Conservation (phyloP, 2,113 vertebrate species). For the Cottus gobio region DNA sequence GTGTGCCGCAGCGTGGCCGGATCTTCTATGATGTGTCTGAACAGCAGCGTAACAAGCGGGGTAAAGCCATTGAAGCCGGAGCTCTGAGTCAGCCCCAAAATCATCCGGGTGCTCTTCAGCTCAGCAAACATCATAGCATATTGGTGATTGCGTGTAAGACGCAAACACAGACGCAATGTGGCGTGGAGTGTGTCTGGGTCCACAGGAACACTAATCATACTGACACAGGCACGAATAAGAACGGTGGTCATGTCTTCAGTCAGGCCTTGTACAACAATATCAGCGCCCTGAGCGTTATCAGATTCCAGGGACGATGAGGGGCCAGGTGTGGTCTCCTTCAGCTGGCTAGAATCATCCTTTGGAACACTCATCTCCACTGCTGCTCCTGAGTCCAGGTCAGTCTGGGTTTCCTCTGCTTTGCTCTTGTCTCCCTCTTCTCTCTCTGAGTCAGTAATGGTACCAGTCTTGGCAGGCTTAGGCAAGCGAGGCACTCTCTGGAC, state of each 20-base stretch:
- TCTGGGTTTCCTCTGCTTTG: slow-evolving; percentile 76
- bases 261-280: slow-evolving; percentile 89
- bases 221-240: slow-evolving; percentile 93
- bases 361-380: slow-evolving; percentile 80
- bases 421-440: slow-evolving; percentile 87
- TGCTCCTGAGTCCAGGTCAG: slow-evolving; percentile 76
- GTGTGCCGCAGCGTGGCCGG: slow-evolving; percentile 93
- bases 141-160: slow-evolving; percentile 92
- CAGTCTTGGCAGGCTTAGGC: slow-evolving; percentile 86
- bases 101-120: slow-evolving; percentile 93
- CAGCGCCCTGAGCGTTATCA: slow-evolving; percentile 66
- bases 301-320: slow-evolving; percentile 70
- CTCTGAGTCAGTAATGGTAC: slow-evolving; percentile 86
- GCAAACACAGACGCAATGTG: slow-evolving; percentile 91
- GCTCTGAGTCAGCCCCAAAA: slow-evolving; percentile 91
- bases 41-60: slow-evolving; percentile 92
- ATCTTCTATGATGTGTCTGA: slow-evolving; percentile 95
- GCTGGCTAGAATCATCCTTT: slow-evolving; percentile 78
- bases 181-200: slow-evolving; percentile 95
- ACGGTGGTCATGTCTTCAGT: slow-evolving; percentile 93
- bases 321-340: slow-evolving; percentile 71
- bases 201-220: slow-evolving; percentile 94
- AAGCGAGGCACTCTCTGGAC: slow-evolving; percentile 89
- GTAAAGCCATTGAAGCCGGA: slow-evolving; percentile 95
- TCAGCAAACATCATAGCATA: slow-evolving; percentile 97